Percentiles rank a stretch among this genome's conserved stretches.
Conservation (phyloP, 2,797 vertebrate genomes). For the Gastrophryne carolinensis region DNA sequence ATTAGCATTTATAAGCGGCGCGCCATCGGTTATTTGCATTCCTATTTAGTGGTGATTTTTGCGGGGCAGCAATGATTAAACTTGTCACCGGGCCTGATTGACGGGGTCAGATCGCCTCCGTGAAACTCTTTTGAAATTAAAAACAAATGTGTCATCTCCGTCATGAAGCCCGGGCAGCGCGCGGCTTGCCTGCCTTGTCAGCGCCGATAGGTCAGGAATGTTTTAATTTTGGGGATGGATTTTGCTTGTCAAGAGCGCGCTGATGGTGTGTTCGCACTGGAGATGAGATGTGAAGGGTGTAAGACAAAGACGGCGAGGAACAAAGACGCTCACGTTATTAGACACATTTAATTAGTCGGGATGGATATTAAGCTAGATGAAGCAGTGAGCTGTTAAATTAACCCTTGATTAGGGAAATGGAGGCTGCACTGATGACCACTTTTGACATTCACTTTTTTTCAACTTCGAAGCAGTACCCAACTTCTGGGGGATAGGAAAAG, state of each 20-base stretch:
- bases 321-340: conserved; percentile 96
- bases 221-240: conserved; percentile 99
- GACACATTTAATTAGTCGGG: conserved; percentile 99
- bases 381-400: conserved; percentile 98
- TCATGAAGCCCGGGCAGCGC: conserved; percentile 74
- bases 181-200: conserved; percentile 85
- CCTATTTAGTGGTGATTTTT: conserved; percentile 98
- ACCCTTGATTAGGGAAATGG: conserved; percentile 93
- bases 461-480: too few relatives aligned
- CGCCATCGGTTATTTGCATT: conserved; percentile 99
- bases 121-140: conserved; percentile 84
- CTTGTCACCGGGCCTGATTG: conserved; percentile 96
- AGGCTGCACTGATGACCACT: not conserved
- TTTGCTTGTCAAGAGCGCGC: conserved; percentile 89
- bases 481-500: too few relatives aligned
- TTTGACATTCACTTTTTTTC: not conserved
- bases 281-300: conserved; percentile 96
- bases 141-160: conserved; percentile 91
- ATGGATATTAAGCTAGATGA: conserved; percentile 97
- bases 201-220: conserved; percentile 91
- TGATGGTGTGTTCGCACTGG: conserved; percentile 85
- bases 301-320: conserved; percentile 90
- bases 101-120: conserved; percentile 98
- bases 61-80: conserved; percentile 98
- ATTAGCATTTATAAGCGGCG: conserved; percentile 99